Evolutionary conservation across 2,113 vertebrate species (phyloP), one percentile per base, ranked within the genome.

Genomic region (Hypanus sabinus): DNA sequence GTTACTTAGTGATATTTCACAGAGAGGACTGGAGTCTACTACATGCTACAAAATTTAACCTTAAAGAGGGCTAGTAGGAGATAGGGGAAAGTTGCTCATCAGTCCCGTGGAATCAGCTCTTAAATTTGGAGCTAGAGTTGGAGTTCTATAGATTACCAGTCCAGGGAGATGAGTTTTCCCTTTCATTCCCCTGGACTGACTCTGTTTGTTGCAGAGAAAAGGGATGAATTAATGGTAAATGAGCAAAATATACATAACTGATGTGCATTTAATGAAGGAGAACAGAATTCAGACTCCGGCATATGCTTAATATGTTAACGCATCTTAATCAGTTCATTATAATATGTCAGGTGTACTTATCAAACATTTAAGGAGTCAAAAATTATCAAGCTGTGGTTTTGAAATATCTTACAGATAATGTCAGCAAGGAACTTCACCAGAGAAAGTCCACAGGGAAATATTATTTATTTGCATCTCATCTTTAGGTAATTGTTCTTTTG

Each of bases 381-480:
- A 62, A 20, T 68, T n/a, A 65, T 65, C 85, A 60, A 85, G 24
- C 46, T 81, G 27, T 57, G 24, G 46, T 30, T 85, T 10, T 60
- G 46, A 62, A 90, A 90, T 65, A 90, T 6, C 22, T n/a, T 68
- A 90, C 60, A 33, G 60, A 68, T 85, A 85, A 85, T 68, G 30
- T 90, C 60, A 65, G 85, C 65, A 65, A 90, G 60, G n/a, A 90
- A 65, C 65, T n/a, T 9, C 60, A 88, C 80, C 22, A 18, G 16
- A 68, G 60, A 90, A 65, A 90, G 38, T 85, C 81, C 27, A 55
- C 24, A 24, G 46, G 46, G 22, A 85, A 36, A 57, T 16, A 16
- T 14, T 68, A n/a, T 36, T 90, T 90, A 90, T 90, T 90, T 90
- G 60, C 85, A 90, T 14, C 16, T 90, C 60, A 90, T 90, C 85